These are phyloP conservation scores for Chrysolina americana DNA, from an alignment of 2,888 invertebrate species.

Conservation along the genomic window DNA sequence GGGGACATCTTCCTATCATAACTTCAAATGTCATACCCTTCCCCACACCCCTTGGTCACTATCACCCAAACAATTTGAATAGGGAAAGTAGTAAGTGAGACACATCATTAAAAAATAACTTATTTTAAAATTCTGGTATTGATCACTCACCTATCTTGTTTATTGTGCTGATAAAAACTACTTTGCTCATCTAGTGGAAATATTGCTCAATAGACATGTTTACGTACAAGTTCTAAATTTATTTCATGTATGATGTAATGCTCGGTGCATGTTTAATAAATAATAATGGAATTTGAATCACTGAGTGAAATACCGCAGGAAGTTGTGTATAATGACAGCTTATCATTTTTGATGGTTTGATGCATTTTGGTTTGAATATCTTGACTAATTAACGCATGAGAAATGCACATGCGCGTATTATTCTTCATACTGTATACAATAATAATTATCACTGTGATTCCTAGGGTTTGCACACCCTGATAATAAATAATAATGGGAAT, in stretches of 20 bases:
- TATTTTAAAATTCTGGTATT: neutral
- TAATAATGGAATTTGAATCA: constrained; percentile 11
- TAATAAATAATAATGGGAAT: no score
- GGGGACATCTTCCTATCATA: no score
- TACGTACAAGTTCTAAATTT: neutral
- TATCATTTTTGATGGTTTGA: neutral
- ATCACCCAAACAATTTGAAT: no score
- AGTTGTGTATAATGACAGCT: neutral
- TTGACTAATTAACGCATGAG: no score
- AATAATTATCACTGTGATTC: no score
- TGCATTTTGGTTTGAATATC: neutral
- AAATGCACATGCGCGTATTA: neutral
- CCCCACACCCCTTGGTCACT: no score
- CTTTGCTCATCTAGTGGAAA: neutral
- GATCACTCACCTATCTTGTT: constrained; percentile 2
- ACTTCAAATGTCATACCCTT: no score
- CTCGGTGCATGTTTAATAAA: constrained; percentile 9
- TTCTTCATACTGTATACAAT: neutral
- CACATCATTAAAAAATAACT: neutral
- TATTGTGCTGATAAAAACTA: constrained; percentile 6
- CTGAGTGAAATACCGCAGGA: neutral
- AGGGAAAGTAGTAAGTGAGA: no score
- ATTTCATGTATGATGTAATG: neutral
- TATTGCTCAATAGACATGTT: neutral
- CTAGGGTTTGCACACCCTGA: no score